phyloP scores from a whole-genome alignment of 2,113 vertebrate species.

The Ceyx margarethae region DNA sequence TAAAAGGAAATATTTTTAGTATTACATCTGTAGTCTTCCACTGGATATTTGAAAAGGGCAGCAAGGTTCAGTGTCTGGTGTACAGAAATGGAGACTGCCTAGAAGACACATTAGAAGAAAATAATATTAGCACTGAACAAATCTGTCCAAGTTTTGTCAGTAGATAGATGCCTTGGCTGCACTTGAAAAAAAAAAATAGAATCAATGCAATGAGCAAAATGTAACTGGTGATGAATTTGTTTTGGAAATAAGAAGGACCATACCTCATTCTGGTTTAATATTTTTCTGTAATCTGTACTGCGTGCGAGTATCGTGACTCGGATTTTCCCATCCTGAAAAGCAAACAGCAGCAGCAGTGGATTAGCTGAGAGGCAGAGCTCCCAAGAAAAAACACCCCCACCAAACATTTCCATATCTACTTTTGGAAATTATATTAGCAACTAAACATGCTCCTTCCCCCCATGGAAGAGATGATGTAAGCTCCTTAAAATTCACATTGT shows the following conservation, averaged over 20 bases:
- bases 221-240: neutral
- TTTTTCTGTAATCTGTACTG: constrained; percentile 93
- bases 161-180: neutral
- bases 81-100: neutral
- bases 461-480: neutral
- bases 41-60: neutral
- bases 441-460: neutral
- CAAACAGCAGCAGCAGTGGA: constrained; percentile 5
- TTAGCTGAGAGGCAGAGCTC: neutral
- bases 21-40: constrained; percentile 12
- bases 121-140: neutral
- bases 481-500: neutral
- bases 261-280: constrained; percentile 94
- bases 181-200: neutral
- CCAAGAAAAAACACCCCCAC: neutral
- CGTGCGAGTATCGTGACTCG: constrained; percentile 92
- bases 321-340: constrained; percentile 86
- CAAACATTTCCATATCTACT: neutral
- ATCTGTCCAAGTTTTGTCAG: neutral
- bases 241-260: constrained; percentile 4
- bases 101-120: neutral
- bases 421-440: neutral
- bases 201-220: neutral
- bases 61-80: neutral
- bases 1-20: constrained; percentile 31